These are phyloP conservation scores for Priapulus caudatus DNA, from an alignment of 2,888 invertebrate species.

Conservation along the genomic window DNA sequence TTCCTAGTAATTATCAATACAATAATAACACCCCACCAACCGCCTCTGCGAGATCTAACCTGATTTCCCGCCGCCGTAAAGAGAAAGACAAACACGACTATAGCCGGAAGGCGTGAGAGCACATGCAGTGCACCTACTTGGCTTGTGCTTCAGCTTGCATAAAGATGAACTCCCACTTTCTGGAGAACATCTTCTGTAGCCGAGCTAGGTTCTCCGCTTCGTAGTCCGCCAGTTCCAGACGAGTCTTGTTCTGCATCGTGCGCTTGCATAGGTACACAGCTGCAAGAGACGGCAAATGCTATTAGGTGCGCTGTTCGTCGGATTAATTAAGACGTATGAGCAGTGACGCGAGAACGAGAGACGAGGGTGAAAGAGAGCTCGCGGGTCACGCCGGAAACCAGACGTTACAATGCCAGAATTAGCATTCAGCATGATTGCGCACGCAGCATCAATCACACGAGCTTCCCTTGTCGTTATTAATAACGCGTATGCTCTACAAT, in stretches of 20 bases:
- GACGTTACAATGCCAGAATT: not conserved
- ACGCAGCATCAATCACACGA: too few species aligned
- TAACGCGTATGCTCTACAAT: too few species aligned
- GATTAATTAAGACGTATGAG: too few species aligned
- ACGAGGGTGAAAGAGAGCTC: not conserved
- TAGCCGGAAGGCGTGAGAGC: too few species aligned
- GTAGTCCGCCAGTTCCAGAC: slow-evolving; percentile 92
- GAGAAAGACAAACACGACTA: too few species aligned
- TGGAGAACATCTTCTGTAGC: slow-evolving; percentile 94
- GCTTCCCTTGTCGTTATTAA: too few species aligned
- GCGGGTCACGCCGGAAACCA: not conserved
- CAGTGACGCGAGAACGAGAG: slow-evolving; percentile 10
- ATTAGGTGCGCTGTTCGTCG: too few species aligned
- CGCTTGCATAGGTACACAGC: slow-evolving; percentile 98
- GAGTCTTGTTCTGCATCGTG: slow-evolving; percentile 98
- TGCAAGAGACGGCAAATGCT: slow-evolving; percentile 40
- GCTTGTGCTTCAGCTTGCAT: slow-evolving; percentile 93
- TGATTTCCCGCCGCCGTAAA: too few species aligned
- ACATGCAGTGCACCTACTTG: slow-evolving; percentile 51
- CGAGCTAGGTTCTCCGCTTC: slow-evolving; percentile 95
- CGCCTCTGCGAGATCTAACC: too few species aligned
- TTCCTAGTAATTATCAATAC: too few species aligned
- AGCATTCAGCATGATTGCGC: too few species aligned
- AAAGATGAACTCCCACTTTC: slow-evolving; percentile 99
- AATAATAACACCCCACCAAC: too few species aligned